These are phyloP conservation scores for Stichodactyla helianthus DNA, from an alignment of 64 coral and sea anemone species.

Conservation along the genomic window DNA sequence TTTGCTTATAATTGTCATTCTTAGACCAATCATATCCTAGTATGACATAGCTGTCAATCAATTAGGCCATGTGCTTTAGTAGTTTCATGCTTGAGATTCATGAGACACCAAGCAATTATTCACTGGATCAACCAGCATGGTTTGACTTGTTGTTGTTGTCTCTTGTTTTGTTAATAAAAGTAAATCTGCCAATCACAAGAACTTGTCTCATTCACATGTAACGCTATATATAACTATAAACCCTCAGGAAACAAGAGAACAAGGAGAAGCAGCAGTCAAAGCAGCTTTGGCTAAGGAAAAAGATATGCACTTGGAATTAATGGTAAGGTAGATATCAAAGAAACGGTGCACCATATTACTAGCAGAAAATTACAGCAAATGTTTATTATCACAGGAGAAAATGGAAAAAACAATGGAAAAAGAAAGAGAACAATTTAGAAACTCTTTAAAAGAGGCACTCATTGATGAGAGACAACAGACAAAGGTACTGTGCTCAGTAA, in stretches of 20 bases:
- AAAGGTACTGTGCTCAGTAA: neutral
- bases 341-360: neutral
- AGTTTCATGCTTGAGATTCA: too few relatives aligned
- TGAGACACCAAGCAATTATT: too few relatives aligned
- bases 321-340: neutral
- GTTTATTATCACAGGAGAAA: conserved; percentile 2
- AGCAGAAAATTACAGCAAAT: neutral
- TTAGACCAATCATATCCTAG: too few relatives aligned
- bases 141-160: too few relatives aligned
- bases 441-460: conserved; percentile 37
- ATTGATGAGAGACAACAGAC: conserved; percentile 43
- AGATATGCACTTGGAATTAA: neutral
- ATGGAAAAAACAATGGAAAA: conserved; percentile 28
- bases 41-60: too few relatives aligned
- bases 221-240: neutral
- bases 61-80: too few relatives aligned
- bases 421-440: conserved; percentile 36
- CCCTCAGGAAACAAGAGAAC: conserved; percentile 28
- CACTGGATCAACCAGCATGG: too few relatives aligned
- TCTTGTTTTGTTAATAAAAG: neutral
- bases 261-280: conserved; percentile 33
- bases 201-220: too few relatives aligned
- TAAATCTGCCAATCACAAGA: too few relatives aligned
- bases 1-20: too few relatives aligned
- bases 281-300: conserved; percentile 29